Conservation (phyloP, 2,888 invertebrate genomes). For the Leptinotarsa peninsularis region DNA sequence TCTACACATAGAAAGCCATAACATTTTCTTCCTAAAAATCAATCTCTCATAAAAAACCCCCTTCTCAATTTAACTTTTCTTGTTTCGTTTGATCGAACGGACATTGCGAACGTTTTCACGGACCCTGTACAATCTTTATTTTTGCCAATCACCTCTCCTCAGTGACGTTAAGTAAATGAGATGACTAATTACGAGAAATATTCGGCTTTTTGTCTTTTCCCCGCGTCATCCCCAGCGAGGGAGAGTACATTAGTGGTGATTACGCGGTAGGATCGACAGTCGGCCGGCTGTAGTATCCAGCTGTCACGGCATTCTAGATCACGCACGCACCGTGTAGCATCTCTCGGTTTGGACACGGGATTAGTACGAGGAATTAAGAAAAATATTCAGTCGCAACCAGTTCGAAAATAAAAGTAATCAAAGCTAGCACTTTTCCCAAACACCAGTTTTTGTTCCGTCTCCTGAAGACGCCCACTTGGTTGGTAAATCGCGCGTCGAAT, state of each 20-base stretch:
- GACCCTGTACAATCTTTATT: not conserved
- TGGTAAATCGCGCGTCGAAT: too few relatives aligned
- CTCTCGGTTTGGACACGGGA: not conserved
- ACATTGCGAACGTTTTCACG: not conserved
- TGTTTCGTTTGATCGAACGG: too few relatives aligned
- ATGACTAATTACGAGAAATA: slow-evolving; percentile 10
- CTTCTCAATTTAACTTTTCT: too few relatives aligned
- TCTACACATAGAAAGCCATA: too few relatives aligned
- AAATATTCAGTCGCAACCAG: not conserved
- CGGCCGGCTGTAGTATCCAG: slow-evolving; percentile 30
- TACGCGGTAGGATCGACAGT: slow-evolving; percentile 27
- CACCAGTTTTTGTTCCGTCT: too few relatives aligned
- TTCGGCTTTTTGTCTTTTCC: slow-evolving; percentile 4
- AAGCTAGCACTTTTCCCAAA: too few relatives aligned
- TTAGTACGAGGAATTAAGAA: not conserved
- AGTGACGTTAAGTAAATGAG: not conserved
- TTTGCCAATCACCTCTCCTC: not conserved
- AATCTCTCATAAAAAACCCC: too few relatives aligned
- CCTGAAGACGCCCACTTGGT: too few relatives aligned
- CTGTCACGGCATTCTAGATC: slow-evolving; percentile 30
- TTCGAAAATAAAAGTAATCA: too few relatives aligned
- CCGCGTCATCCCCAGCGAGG: slow-evolving; percentile 2
- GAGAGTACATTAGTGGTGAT: slow-evolving; percentile 14
- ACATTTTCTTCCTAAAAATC: too few relatives aligned
- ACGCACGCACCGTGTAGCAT: slow-evolving; percentile 24